phyloP scores from a whole-genome alignment of 30 jellyfish, hydroid and myxozoan species.

The Turritopsis rubra region DNA sequence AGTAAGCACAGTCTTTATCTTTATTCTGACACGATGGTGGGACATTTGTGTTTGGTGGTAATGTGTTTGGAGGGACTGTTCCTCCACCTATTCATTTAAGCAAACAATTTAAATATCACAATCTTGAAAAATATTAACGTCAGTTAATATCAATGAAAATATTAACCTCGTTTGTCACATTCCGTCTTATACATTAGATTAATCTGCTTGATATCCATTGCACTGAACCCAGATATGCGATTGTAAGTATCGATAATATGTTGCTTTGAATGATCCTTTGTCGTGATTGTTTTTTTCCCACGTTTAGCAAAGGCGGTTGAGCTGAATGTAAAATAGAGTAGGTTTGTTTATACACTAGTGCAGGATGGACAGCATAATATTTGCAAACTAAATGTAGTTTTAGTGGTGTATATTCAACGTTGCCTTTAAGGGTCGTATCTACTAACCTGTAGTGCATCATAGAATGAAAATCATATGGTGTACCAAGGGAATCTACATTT shows the following conservation, averaged over 20 bases:
- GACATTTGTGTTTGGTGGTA: neutral
- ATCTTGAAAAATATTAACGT: too few species aligned
- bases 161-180: neutral
- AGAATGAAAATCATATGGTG: conserved; percentile 27
- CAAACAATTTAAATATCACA: too few species aligned
- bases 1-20: neutral
- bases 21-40: neutral
- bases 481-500: conserved; percentile 25
- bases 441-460: conserved; percentile 38
- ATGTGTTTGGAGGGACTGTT: neutral
- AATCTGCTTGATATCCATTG: conserved; percentile 18
- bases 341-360: too few species aligned
- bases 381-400: too few species aligned
- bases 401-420: too few species aligned
- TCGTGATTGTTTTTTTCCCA: conserved; percentile 5
- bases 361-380: too few species aligned
- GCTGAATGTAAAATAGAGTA: too few species aligned
- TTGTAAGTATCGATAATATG: conserved; percentile 16
- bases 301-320: conserved; percentile 35
- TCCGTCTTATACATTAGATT: conserved; percentile 12
- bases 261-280: conserved; percentile 28
- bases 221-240: conserved; percentile 32
- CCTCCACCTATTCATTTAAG: neutral
- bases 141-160: too few species aligned
- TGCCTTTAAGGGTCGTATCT: too few species aligned